Percentiles rank a stretch among this genome's conserved stretches.
These are phyloP conservation scores for Melanerpes aurifrons DNA, from an alignment of 2,113 vertebrate species.

Conservation along the genomic window DNA sequence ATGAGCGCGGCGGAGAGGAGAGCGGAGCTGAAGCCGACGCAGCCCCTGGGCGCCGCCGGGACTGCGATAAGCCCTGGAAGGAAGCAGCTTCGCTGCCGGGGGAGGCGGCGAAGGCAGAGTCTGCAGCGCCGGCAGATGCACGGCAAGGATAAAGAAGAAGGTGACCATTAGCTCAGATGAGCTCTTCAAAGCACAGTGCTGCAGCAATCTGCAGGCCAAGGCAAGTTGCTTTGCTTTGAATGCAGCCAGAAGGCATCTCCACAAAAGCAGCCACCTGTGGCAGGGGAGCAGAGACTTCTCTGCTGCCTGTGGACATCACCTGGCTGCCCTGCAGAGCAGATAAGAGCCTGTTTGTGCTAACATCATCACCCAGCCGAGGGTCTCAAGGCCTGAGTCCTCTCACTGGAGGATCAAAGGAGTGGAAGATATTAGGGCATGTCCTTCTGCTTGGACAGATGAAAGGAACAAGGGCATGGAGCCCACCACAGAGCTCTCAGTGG, in stretches of 20 bases:
- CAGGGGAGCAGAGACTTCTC: not conserved
- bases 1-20: not conserved
- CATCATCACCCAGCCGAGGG: not conserved
- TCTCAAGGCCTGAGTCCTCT: not conserved
- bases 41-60: not conserved
- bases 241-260: not conserved
- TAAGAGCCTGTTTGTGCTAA: not conserved
- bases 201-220: slow-evolving; percentile 9
- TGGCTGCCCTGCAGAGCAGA: not conserved
- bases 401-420: not conserved
- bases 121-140: not conserved
- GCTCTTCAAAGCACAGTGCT: slow-evolving; percentile 42
- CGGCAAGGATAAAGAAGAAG: slow-evolving; percentile 3
- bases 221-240: not conserved
- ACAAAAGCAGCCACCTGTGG: not conserved
- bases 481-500: not conserved
- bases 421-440: not conserved
- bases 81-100: accelerated
- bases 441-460: not conserved
- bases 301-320: not conserved
- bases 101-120: not conserved
- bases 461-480: not conserved
- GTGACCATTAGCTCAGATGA: slow-evolving; percentile 18
- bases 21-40: not conserved
- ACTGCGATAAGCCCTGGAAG: not conserved